Evolutionary conservation across 1,140 invertebrate species (phyloP).

Genomic region (Cydia amplana): DNA sequence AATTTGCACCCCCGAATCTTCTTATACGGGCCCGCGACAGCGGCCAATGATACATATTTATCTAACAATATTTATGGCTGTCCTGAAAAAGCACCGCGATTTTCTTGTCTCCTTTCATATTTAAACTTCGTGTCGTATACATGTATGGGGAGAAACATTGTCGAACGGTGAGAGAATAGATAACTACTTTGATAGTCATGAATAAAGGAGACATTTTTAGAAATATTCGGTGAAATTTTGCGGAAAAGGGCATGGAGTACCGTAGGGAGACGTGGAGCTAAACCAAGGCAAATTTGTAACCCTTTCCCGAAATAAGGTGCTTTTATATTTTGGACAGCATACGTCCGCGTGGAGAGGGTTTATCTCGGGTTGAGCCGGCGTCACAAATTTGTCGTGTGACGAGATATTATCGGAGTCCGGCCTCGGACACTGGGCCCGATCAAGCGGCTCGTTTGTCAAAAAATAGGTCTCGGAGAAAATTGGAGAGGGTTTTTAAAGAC

Average conservation of each 20-base stretch:
- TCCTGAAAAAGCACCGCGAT: slow-evolving; percentile 60
- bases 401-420: slow-evolving; percentile 63
- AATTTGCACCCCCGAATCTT: slow-evolving; percentile 46
- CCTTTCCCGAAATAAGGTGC: slow-evolving; percentile 26
- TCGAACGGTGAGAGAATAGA: slow-evolving; percentile 48
- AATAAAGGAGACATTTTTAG: slow-evolving; percentile 32
- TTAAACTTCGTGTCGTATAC: slow-evolving; percentile 66
- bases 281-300: slow-evolving; percentile 27
- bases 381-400: slow-evolving; percentile 66
- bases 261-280: neutral
- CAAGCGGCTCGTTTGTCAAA: slow-evolving; percentile 65
- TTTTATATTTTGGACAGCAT: slow-evolving; percentile 30
- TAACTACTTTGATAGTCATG: slow-evolving; percentile 34
- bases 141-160: slow-evolving; percentile 52
- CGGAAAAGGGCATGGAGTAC: neutral
- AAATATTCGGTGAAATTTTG: slow-evolving; percentile 31
- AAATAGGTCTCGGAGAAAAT: slow-evolving; percentile 50
- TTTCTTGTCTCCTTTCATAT: slow-evolving; percentile 70
- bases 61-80: slow-evolving; percentile 73
- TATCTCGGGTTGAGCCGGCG: slow-evolving; percentile 50
- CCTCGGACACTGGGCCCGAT: slow-evolving; percentile 51
- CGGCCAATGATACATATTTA: slow-evolving; percentile 74
- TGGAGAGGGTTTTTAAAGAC: slow-evolving; percentile 44
- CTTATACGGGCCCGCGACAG: slow-evolving; percentile 54
- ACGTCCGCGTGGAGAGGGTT: slow-evolving; percentile 36